Base-by-base conservation (phyloP, 2,797 vertebrate species). In the Apodemus agrarius region DNA sequence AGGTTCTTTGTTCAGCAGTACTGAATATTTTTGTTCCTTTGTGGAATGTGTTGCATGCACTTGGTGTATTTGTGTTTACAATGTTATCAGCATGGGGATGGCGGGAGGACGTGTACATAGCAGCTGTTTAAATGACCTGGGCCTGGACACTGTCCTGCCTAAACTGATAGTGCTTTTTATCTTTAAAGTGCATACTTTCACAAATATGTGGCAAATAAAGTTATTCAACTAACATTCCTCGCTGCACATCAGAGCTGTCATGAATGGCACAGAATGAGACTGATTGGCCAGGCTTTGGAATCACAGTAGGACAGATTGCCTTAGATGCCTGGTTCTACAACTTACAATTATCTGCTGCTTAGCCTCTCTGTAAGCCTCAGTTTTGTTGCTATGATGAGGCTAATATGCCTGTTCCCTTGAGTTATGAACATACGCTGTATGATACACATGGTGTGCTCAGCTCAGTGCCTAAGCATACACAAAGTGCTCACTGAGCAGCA, bases 41-140 rank as follows among this genome's bases (percentile, higher is more conserved):
- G 95, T 90, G 96, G 96, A 97, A 96, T 69, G 80, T 93, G 74
- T 65, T 97, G 98, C 97, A 98, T 98, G 98, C 95, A n/a, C 82
- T 96, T 26, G 22, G 57, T 97, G 82, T 97, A 97, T 96, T 69
- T 40, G 10, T 96, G 89, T 94, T 91, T 97, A 87, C 88, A 61
- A 4, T 97, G 97, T 95, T 96, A 96, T 57, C 76, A 97, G 91
- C 91, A 76, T 96, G 97, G 94, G 80, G 83, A 97, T 96, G 95
- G 90, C 93, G 87, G 95, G 74, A 96, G 97, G 93, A 78, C 37
- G 11, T 98, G 96, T 97, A 98, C 98, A 98, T 98, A 97, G 98
- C 19, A 98, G 59, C 90, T 69, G 93, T 97, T 98, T 97, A 95
- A 96, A 95, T 0, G 0, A 98, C 95, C 91, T 88, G 93, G 93